A percentile compares a stretch with the other conserved stretches of the same genome.
Evolutionary conservation across 2,888 invertebrate genomes (phyloP).

Genomic region (Resseliella maxima): DNA sequence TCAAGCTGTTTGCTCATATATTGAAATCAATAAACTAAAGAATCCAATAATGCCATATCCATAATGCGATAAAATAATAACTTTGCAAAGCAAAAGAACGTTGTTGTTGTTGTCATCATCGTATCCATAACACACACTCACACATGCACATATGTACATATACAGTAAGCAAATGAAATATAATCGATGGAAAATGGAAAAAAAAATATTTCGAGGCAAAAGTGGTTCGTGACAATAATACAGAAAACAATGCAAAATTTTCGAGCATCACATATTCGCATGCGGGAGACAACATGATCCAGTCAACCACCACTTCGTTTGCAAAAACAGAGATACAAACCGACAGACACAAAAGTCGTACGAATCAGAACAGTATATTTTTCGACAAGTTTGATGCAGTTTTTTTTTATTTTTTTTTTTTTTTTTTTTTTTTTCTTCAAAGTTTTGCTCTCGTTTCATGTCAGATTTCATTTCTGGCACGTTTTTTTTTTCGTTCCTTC

Average conservation of each 20-base stretch:
- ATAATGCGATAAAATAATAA: conserved; percentile 53
- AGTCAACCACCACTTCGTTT: neutral
- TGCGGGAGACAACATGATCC: neutral
- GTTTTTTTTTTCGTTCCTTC: neutral
- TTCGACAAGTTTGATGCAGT: neutral
- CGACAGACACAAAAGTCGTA: too few relatives aligned
- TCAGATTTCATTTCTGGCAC: conserved; percentile 35
- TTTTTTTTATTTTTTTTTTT: too few relatives aligned
- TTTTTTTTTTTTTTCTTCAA: neutral
- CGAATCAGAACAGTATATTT: conserved; percentile 8
- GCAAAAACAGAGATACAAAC: too few relatives aligned
- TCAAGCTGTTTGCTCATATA: neutral
- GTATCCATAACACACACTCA: neutral
- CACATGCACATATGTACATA: too few relatives aligned
- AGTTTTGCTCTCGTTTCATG: conserved; percentile 5
- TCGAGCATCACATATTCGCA: conserved; percentile 4
- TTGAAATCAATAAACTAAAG: conserved; percentile 48
- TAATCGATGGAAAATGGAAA: conserved; percentile 16
- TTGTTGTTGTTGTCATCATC: neutral
- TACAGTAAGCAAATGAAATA: conserved; percentile 34
- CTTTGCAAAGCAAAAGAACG: conserved; percentile 12
- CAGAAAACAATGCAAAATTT: conserved; percentile 15
- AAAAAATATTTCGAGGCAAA: conserved; percentile 2
- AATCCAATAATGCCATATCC: conserved; percentile 31
- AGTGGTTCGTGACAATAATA: conserved; percentile 40